Conservation (phyloP, 2,113 vertebrate species). For the Leucopsar rothschildi region DNA sequence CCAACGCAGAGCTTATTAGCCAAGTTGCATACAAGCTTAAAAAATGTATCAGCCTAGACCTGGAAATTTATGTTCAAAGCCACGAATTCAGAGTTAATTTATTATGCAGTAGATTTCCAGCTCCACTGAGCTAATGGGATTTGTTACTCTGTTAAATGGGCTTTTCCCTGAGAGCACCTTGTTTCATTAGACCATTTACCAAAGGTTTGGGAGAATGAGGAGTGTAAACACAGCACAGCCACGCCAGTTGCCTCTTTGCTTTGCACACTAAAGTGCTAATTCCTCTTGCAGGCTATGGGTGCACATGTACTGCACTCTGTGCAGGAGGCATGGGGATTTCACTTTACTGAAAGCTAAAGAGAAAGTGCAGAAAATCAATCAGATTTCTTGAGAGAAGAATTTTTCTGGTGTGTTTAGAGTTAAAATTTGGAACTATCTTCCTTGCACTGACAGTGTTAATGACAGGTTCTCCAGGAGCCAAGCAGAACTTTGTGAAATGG, state of each 20-base stretch:
- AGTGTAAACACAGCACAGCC: conserved; percentile 10
- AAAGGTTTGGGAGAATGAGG: not conserved
- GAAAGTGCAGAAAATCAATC: not conserved
- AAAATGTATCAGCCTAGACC: not conserved
- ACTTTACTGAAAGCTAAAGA: not conserved
- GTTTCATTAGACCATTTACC: conserved; percentile 30
- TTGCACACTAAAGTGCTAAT: not conserved
- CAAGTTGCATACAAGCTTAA: not conserved
- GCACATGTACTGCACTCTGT: not conserved
- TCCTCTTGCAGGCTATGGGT: not conserved
- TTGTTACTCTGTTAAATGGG: conserved; percentile 39
- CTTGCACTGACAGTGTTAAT: not conserved
- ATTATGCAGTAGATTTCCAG: conserved; percentile 38
- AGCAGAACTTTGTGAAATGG: not conserved
- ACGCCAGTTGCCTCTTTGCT: conserved; percentile 1
- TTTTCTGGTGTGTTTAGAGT: not conserved
- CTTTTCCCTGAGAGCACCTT: conserved; percentile 22
- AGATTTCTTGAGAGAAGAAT: not conserved
- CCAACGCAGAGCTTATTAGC: not conserved
- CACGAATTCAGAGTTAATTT: not conserved
- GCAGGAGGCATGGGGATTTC: not conserved
- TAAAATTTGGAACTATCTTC: not conserved
- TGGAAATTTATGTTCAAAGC: conserved; percentile 9
- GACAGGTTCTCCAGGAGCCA: not conserved
- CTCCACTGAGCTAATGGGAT: conserved; percentile 25